phyloP scores from a whole-genome alignment of 2,797 vertebrate genomes.

The Diglossa cyanea region DNA sequence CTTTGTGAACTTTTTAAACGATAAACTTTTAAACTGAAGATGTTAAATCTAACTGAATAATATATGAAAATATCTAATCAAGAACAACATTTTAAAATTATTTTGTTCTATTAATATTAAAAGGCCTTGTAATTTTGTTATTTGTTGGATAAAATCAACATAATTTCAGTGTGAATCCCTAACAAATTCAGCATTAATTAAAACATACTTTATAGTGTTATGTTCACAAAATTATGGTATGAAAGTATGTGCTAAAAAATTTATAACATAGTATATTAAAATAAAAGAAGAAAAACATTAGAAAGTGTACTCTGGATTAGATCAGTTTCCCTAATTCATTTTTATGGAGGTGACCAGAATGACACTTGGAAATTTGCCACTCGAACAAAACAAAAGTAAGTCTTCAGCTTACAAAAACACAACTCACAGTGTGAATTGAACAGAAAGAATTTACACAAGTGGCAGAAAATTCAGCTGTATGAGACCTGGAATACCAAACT shows the following conservation, averaged over 20 bases:
- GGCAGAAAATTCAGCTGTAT: background rate
- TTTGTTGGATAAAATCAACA: rapidly evolving
- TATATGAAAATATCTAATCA: background rate
- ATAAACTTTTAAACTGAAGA: background rate
- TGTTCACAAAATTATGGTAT: background rate
- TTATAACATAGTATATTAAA: background rate
- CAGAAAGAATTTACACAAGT: background rate
- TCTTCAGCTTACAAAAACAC: background rate
- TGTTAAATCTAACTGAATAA: background rate
- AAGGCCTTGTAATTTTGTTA: background rate
- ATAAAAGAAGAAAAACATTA: background rate
- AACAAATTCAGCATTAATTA: background rate
- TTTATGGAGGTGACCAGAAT: background rate
- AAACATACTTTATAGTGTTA: background rate
- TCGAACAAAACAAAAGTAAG: background rate
- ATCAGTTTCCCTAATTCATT: background rate
- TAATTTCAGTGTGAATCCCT: background rate
- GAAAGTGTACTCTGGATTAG: background rate
- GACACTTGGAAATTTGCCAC: background rate
- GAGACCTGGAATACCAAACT: background rate
- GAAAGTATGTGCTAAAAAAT: background rate
- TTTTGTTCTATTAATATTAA: background rate
- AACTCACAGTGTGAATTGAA: background rate
- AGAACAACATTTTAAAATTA: background rate
- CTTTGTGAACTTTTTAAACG: background rate